Conservation (phyloP, 2,888 invertebrate species). For the Pristionchus fissidentatus region DNA sequence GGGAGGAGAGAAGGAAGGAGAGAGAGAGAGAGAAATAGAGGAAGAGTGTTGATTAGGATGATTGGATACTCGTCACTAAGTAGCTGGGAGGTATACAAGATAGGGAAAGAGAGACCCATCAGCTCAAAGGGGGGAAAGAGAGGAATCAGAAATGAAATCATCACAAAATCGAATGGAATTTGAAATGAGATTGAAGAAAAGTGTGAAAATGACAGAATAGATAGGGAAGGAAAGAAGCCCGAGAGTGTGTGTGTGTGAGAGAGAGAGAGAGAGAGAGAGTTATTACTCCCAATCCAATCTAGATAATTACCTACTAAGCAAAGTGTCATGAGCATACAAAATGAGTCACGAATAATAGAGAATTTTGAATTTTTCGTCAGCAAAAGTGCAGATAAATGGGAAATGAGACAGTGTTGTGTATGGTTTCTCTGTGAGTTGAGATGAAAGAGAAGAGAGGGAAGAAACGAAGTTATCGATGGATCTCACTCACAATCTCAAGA, state of each 20-base stretch:
- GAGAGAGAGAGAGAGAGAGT: not conserved
- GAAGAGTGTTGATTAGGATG: slow-evolving; percentile 25
- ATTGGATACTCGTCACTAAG: not conserved
- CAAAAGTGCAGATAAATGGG: not conserved
- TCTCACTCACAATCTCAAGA: not conserved
- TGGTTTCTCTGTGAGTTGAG: not conserved
- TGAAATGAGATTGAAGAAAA: not conserved
- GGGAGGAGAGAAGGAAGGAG: not conserved
- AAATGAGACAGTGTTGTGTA: not conserved
- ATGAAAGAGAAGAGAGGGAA: not conserved
- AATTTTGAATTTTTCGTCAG: not conserved
- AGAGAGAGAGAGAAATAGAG: not conserved
- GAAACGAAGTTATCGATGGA: not conserved
- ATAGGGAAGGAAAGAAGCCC: not conserved
- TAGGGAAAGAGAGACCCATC: not conserved
- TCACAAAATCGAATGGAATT: not conserved
- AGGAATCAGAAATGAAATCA: not conserved
- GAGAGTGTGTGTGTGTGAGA: not conserved
- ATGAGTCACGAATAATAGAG: slow-evolving; percentile 7
- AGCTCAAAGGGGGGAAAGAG: not conserved
- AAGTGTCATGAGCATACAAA: not conserved
- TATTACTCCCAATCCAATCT: slow-evolving; percentile 28
- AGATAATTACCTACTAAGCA: not conserved
- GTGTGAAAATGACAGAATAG: slow-evolving; percentile 21
- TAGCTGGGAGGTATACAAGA: not conserved